Evolutionary conservation across 2,888 invertebrate genomes (phyloP), one percentile per base, ranked within the genome.

Genomic region (Apamea monoglypha): DNA sequence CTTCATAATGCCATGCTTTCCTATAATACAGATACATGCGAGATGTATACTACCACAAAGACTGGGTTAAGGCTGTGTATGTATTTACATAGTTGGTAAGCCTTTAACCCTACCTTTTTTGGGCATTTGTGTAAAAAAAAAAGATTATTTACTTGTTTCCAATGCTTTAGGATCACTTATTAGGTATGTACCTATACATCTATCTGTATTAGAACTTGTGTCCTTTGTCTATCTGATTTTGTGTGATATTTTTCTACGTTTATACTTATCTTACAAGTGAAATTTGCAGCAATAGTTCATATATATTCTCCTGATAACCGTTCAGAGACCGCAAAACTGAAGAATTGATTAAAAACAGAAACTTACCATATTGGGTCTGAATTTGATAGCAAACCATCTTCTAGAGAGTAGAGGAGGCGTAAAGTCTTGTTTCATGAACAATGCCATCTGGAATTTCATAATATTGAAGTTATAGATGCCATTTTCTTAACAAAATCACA

Each of bases 361-460:
- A 81, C 90, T 92, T 88, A 97, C 96, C 95, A 96, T 95, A 84
- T 97, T 97, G 0, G 96, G 96, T 53, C 96, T 94, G 70, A 94
- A 94, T 84, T 96, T 95, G n/a, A 95, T 93, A 1, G 94, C 93
- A 5, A 97, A 83, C 96, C 96, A 97, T 94, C 91, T 94, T 74
- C 93, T 93, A 0, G 96, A 96, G 1, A 97, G 87, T 2, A 96
- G 44, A 0, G 96, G 95, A 0, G 96, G 96, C 0, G 90, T 89
- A 80, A 96, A 96, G 64, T 96, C 96, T 87, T 96, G 96, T 80
- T 96, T 97, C 90, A 94, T 91, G 76, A 95, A 96, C 53, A 96
- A 80, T 12, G 96, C 94, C 96, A 97, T 97, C 96, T 96, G 90
- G 50, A 94, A 95, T 76, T 66, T 14, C 16, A 50, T n/a, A 64